Evolutionary conservation across 2,888 invertebrate species (phyloP), one percentile per base, ranked within the genome.

Genomic region (Lasioglossum morio): DNA sequence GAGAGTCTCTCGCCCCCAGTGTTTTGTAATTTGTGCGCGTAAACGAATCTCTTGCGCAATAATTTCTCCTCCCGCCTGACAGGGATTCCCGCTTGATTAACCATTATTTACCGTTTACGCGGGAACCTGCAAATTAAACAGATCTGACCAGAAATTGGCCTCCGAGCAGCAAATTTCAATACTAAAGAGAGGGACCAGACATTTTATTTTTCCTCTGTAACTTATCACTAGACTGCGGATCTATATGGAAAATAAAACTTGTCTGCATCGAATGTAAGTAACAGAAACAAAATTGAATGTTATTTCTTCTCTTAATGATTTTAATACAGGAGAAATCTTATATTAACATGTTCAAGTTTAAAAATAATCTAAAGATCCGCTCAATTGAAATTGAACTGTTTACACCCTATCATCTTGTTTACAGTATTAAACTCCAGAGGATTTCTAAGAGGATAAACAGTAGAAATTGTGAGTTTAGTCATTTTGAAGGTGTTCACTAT

Each of bases 1-100:
- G 69, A 12, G 60, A 27, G 60, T 30, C 27, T 5, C 60, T 60
- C 60, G 30, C 60, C 4, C 37, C 23, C 10, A 10, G 34, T 19
- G 37, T 69, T 69, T 37, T n/a, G 37, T 69, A 69, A 69, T 69
- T 69, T 69, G 37, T 69, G 34, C 69, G 19, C 69, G 37, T 37
- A 37, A 69, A 37, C 23, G 69, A 69, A 69, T 69, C 34, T 69
- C 69, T 37, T 4, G 37, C 37, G 23, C 37, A 23, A 69, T 37
- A 34, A 69, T 23, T 69, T 37, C 23, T 69, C 69, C 10, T 23
- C 23, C 8, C 37, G 37, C 12, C 23, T 10, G 37, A 34, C 66
- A 34, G 66, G 60, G 30, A 60, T 16, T 66, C 66, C 34, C 34
- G 66, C 34, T 66, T 66, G 66, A 66, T 66, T 66, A 66, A 66